Conservation (phyloP, 2,888 invertebrate species). For the Troides helena region DNA sequence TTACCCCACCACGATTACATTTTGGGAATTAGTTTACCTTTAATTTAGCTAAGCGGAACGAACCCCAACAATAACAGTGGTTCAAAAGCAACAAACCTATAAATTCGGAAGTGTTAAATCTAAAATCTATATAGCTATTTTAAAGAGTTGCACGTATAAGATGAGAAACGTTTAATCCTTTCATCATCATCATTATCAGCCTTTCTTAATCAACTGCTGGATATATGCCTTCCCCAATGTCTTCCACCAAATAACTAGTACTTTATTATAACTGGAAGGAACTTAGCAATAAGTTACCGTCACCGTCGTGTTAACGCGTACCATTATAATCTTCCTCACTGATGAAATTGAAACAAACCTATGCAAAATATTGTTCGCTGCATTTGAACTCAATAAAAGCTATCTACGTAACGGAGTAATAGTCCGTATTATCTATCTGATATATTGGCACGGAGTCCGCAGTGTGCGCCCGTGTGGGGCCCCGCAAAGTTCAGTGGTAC, state of each 20-base stretch:
- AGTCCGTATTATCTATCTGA: conserved; percentile 36
- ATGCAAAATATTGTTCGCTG: conserved; percentile 26
- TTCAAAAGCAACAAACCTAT: conserved; percentile 43
- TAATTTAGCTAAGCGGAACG: conserved; percentile 62
- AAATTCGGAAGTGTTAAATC: conserved; percentile 44
- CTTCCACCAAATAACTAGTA: no score
- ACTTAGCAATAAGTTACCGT: no score
- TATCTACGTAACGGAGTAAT: conserved; percentile 32
- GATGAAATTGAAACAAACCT: conserved; percentile 24
- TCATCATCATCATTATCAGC: conserved; percentile 3
- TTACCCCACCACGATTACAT: conserved; percentile 47
- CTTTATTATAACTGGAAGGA: no score
- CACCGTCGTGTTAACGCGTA: no score
- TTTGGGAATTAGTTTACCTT: conserved; percentile 73
- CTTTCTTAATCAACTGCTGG: no score
- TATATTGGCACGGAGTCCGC: conserved; percentile 34
- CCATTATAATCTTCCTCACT: neutral
- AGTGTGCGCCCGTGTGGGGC: conserved; percentile 27
- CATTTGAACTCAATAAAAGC: conserved; percentile 33
- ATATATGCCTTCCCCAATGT: no score
- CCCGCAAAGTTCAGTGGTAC: conserved; percentile 26
- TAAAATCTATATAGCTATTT: conserved; percentile 50
- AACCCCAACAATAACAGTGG: conserved; percentile 44
- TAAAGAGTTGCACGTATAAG: conserved; percentile 37
- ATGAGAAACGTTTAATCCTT: conserved; percentile 32